These are phyloP conservation scores for Notocelia uddmanniana DNA, from an alignment of 2,888 invertebrate species.

Conservation along the genomic window DNA sequence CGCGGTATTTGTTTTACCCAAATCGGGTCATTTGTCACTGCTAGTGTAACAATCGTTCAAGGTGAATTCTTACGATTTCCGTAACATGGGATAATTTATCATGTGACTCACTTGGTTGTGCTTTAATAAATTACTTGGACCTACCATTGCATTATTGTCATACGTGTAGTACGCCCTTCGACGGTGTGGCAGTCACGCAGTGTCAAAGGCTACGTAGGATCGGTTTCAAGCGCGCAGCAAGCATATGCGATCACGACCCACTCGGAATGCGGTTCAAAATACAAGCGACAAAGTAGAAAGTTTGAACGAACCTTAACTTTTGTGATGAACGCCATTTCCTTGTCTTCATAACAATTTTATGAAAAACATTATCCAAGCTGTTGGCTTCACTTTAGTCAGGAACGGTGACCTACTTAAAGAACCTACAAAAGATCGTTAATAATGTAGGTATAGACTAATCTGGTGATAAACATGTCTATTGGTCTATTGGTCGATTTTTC, in stretches of 20 bases:
- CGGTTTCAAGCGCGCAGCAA: conserved; percentile 64
- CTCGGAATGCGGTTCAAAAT: conserved; percentile 52
- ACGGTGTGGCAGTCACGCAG: conserved; percentile 59
- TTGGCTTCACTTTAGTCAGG: neutral
- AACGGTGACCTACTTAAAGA: neutral
- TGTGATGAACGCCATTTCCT: conserved; percentile 10
- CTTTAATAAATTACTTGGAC: conserved; percentile 51
- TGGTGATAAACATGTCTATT: no score
- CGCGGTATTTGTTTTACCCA: conserved; percentile 53
- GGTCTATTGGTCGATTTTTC: no score
- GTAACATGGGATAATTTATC: conserved; percentile 60
- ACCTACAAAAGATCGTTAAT: no score
- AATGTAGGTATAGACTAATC: no score
- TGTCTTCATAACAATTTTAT: conserved; percentile 15
- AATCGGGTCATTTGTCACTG: conserved; percentile 65
- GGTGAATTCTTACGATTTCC: conserved; percentile 63
- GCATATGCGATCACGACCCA: conserved; percentile 65
- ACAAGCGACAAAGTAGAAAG: conserved; percentile 44
- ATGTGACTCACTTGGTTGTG: conserved; percentile 54
- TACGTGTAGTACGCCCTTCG: conserved; percentile 59
- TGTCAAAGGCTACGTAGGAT: conserved; percentile 59
- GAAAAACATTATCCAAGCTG: conserved; percentile 8
- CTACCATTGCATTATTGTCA: conserved; percentile 50
- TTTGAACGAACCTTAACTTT: conserved; percentile 6
- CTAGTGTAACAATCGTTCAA: conserved; percentile 62